Conservation (phyloP, 1,140 invertebrate genomes). For the Brachionus asplanchnoidis region DNA sequence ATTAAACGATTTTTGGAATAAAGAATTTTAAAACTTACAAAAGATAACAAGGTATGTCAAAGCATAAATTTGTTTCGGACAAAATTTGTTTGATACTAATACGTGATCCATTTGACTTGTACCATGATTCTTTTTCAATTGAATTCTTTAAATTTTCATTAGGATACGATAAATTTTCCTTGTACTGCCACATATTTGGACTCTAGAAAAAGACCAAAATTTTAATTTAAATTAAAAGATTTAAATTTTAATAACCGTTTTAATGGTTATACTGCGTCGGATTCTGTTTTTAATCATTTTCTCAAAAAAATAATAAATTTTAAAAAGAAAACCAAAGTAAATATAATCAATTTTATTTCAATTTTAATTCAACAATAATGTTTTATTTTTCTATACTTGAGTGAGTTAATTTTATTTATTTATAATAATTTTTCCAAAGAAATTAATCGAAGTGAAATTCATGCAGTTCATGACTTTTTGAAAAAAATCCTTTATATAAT, state of each 20-base stretch:
- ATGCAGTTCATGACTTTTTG: constrained; percentile 20
- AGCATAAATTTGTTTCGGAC: constrained; percentile 9
- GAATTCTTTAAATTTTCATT: constrained; percentile 30
- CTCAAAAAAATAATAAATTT: not conserved
- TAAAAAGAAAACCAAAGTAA: not conserved
- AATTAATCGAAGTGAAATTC: constrained; percentile 27
- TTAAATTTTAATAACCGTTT: not conserved
- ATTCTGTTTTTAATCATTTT: not conserved
- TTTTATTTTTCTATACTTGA: not conserved
- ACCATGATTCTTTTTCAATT: constrained; percentile 11
- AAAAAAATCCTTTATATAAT: not conserved
- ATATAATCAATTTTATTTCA: not conserved
- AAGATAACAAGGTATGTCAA: constrained; percentile 23
- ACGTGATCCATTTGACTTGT: constrained; percentile 1
- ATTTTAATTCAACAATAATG: not conserved
- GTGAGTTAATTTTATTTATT: not conserved
- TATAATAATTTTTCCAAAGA: not conserved
- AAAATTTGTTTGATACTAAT: constrained; percentile 9
- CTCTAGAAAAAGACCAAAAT: too few species aligned
- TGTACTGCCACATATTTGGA: constrained; percentile 11
- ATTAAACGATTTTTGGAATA: not conserved
- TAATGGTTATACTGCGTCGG: not conserved
- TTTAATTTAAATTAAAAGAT: not conserved
- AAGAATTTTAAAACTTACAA: constrained; percentile 28
- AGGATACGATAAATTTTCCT: not conserved